phyloP scores from a whole-genome alignment of 2,888 invertebrate species.

The Fragum fragum region DNA sequence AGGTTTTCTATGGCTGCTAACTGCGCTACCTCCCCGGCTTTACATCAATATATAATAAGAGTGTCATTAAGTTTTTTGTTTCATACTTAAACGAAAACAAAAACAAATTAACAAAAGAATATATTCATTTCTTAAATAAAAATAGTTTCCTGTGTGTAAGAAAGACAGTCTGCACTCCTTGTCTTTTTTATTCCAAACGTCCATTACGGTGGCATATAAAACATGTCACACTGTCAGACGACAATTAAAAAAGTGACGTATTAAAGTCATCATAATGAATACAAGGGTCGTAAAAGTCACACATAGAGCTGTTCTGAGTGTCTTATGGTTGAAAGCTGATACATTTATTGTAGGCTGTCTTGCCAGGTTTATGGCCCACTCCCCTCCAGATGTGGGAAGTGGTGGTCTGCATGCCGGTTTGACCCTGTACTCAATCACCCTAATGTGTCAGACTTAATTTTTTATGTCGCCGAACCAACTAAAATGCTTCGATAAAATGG shows the following conservation, averaged over 20 bases:
- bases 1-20: no score
- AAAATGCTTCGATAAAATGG: no score
- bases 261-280: slow-evolving; percentile 45
- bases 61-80: no score
- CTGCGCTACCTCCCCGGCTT: no score
- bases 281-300: slow-evolving; percentile 41
- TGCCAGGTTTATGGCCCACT: slow-evolving; percentile 11
- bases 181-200: slow-evolving; percentile 27
- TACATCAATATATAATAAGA: no score
- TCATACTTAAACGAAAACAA: no score
- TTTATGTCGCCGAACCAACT: no score
- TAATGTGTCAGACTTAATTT: background rate
- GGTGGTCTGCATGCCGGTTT: slow-evolving; percentile 6
- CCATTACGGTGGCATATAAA: slow-evolving; percentile 38
- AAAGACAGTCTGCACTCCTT: slow-evolving; percentile 1
- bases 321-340: slow-evolving; percentile 16
- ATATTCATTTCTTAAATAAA: background rate
- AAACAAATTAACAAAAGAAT: no score
- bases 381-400: slow-evolving; percentile 9
- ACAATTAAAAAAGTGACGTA: slow-evolving; percentile 44
- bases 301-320: slow-evolving; percentile 43
- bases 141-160: background rate
- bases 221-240: slow-evolving; percentile 34
- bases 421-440: slow-evolving; percentile 6
- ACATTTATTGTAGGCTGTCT: slow-evolving; percentile 32